A percentile compares a stretch with the other conserved stretches of the same genome.
These are phyloP conservation scores for Notarius quadriscutis DNA, from an alignment of 2,113 vertebrate genomes.

Conservation along the genomic window DNA sequence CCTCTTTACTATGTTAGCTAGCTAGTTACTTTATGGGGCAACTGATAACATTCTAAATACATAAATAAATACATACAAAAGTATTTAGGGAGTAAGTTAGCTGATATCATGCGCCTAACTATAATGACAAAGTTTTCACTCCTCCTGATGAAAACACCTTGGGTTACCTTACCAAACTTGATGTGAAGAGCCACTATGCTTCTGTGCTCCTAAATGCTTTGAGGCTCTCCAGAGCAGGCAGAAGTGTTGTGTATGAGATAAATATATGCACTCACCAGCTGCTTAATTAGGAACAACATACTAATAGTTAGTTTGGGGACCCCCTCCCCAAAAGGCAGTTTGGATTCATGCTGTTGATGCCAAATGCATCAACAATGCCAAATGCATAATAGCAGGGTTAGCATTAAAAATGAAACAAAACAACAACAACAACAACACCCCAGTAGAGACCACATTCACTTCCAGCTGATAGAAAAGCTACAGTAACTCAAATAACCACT, in stretches of 20 bases:
- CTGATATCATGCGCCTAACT: background rate
- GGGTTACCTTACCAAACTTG: background rate
- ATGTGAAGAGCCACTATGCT: background rate
- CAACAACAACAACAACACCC: background rate
- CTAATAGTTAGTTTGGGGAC: background rate
- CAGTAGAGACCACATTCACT: background rate
- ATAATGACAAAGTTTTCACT: background rate
- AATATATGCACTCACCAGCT: background rate
- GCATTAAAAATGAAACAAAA: background rate
- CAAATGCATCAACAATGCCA: background rate
- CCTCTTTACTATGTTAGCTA: background rate
- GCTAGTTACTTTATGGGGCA: background rate
- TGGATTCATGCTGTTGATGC: background rate
- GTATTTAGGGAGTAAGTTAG: background rate
- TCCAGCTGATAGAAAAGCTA: background rate
- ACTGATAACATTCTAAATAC: background rate
- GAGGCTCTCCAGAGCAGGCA: background rate
- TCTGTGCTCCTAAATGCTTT: background rate
- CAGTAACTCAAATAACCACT: background rate
- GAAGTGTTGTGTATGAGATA: background rate
- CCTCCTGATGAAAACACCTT: background rate
- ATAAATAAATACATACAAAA: background rate
- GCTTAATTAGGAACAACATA: background rate
- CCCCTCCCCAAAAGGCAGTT: background rate
- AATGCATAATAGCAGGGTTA: background rate